phyloP scores from a whole-genome alignment of 2,888 invertebrate genomes.

The Cecidostiba fungosa region DNA sequence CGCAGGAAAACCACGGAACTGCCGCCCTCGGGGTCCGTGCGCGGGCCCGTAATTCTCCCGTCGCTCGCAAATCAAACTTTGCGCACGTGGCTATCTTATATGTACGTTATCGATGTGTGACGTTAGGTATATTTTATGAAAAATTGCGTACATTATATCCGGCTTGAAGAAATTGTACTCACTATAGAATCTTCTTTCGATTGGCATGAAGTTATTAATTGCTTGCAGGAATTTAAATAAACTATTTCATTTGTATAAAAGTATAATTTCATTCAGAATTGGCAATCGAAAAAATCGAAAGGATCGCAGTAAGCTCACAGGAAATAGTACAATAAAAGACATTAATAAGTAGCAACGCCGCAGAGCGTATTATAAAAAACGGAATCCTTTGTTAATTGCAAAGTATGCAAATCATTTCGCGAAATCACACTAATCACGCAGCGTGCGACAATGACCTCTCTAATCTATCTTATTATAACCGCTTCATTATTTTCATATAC shows the following conservation, averaged over 20 bases:
- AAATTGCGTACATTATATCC: background rate
- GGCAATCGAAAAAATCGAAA: no score
- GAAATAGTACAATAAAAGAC: background rate
- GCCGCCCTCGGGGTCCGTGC: constrained; percentile 30
- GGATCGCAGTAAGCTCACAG: background rate
- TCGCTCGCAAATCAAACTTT: constrained; percentile 44
- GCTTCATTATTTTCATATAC: background rate
- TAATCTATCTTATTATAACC: constrained; percentile 17
- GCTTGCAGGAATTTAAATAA: no score
- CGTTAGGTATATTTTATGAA: background rate
- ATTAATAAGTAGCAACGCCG: constrained; percentile 3
- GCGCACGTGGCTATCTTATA: background rate
- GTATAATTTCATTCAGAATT: background rate
- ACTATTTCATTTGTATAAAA: no score
- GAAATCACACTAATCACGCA: constrained; percentile 51
- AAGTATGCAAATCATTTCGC: constrained; percentile 39
- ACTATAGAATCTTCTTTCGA: no score
- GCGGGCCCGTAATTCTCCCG: constrained; percentile 50
- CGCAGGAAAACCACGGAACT: constrained; percentile 25
- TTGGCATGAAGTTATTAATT: no score
- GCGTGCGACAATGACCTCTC: constrained; percentile 48
- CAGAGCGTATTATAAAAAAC: constrained; percentile 3
- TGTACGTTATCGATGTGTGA: background rate
- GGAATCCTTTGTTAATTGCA: constrained; percentile 31
- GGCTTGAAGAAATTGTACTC: background rate